These are phyloP conservation scores for Ophiodon elongatus DNA, from an alignment of 2,113 vertebrate genomes.

Conservation along the genomic window DNA sequence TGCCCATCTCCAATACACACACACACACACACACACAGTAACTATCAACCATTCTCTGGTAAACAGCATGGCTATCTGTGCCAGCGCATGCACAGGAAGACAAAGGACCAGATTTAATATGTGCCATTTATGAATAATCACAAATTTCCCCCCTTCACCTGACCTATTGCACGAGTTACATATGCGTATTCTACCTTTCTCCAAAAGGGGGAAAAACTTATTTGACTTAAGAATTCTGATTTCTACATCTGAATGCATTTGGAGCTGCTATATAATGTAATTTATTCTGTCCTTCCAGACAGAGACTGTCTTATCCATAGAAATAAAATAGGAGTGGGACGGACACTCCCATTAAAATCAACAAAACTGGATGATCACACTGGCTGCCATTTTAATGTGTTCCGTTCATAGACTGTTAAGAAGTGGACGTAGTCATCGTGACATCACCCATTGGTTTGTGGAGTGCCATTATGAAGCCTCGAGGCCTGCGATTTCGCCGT, in stretches of 20 bases:
- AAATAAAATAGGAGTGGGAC: background rate
- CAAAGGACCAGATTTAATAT: background rate
- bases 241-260: background rate
- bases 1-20: conserved; percentile 28
- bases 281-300: background rate
- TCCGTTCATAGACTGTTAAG: background rate
- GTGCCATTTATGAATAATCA: background rate
- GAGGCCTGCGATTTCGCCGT: no score
- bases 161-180: background rate
- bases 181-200: background rate
- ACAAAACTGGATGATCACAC: background rate
- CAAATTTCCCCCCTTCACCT: background rate
- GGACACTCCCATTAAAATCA: background rate
- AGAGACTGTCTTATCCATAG: background rate
- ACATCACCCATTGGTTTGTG: no score
- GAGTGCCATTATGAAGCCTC: no score
- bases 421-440: no score
- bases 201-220: background rate
- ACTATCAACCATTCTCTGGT: conserved; percentile 6
- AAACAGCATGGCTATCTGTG: conserved; percentile 24
- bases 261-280: background rate
- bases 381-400: background rate
- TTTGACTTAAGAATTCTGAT: background rate
- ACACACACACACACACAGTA: conserved; percentile 18
- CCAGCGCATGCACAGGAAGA: conserved; percentile 12